phyloP scores from a whole-genome alignment of 2,113 vertebrate genomes.

The Cercocebus atys region DNA sequence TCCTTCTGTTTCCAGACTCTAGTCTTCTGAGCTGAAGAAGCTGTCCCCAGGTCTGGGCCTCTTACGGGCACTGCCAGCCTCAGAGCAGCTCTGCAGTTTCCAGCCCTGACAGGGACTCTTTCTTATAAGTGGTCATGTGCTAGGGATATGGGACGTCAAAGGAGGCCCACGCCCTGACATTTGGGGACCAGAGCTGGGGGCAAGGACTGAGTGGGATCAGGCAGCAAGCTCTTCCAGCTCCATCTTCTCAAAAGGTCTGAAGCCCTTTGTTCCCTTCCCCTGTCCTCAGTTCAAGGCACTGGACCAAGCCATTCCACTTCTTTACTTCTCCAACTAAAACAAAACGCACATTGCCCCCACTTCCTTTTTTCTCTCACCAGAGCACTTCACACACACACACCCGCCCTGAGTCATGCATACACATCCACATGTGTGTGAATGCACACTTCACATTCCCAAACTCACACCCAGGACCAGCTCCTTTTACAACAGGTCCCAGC shows the following conservation, averaged over 20 bases:
- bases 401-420: background rate
- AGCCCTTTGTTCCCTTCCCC: background rate
- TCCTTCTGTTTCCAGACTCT: constrained; percentile 13
- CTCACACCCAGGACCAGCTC: constrained; percentile 57
- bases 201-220: background rate
- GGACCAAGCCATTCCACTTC: constrained; percentile 55
- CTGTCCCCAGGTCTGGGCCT: constrained; percentile 72
- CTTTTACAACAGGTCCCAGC: constrained; percentile 67
- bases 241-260: background rate
- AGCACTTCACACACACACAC: background rate
- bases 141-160: constrained; percentile 7
- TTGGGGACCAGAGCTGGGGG: background rate
- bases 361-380: constrained; percentile 53
- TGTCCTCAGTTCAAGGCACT: background rate
- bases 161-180: constrained; percentile 41
- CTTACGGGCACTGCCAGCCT: constrained; percentile 60
- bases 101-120: constrained; percentile 75
- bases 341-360: background rate
- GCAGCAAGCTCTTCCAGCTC: background rate
- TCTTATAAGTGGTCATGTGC: constrained; percentile 63
- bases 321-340: constrained; percentile 65
- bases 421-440: background rate
- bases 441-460: constrained; percentile 61
- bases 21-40: constrained; percentile 3
- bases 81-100: constrained; percentile 51